Conservation (phyloP, 2,888 invertebrate species). For the Leucozona laternaria region DNA sequence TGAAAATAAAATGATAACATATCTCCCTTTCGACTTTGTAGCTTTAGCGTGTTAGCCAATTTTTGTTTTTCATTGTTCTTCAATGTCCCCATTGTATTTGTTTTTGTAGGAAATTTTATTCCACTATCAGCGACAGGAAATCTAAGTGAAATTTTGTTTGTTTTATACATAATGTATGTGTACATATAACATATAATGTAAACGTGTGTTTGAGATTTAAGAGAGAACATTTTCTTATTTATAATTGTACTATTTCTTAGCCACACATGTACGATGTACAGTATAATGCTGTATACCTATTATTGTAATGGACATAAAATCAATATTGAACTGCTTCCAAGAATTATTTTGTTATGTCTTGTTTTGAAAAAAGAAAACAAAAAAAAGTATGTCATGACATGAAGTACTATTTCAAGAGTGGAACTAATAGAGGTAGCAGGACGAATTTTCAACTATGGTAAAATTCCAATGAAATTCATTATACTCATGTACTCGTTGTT, state of each 20-base stretch:
- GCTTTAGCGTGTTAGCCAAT: conserved; percentile 38
- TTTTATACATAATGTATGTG: background rate
- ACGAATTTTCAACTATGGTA: background rate
- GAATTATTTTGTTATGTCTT: conserved; percentile 31
- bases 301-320: background rate
- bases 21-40: conserved; percentile 52
- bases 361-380: background rate
- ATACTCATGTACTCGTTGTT: background rate
- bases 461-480: background rate
- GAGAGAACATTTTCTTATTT: conserved; percentile 2
- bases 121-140: conserved; percentile 1
- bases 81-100: background rate
- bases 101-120: background rate
- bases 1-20: conserved; percentile 51
- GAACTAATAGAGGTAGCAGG: background rate
- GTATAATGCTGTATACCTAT: too few relatives aligned
- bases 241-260: background rate
- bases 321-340: conserved; percentile 57
- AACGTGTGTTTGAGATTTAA: conserved; percentile 43
- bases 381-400: conserved; percentile 27
- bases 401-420: conserved; percentile 1
- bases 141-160: conserved; percentile 32
- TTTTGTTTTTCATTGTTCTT: conserved; percentile 1
- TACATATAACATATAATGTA: too few relatives aligned
- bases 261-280: background rate